Conservation (phyloP, 1,140 invertebrate genomes). For the Idris sp. region DNA sequence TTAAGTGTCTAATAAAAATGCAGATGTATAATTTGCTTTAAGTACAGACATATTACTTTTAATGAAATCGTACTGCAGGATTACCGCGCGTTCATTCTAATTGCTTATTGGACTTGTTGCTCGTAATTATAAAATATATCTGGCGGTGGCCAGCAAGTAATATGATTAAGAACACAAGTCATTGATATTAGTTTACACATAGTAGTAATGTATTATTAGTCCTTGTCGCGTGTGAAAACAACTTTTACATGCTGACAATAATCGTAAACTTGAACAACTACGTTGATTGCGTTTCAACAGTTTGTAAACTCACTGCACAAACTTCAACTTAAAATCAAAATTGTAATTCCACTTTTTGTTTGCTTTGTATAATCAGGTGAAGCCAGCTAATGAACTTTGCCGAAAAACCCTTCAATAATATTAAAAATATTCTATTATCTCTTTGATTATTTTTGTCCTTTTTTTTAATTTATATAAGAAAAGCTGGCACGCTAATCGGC, state of each 20-base stretch:
- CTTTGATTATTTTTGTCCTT: too few relatives aligned
- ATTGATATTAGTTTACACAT: conserved; percentile 28
- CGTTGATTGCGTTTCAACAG: conserved; percentile 37
- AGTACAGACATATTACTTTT: background rate
- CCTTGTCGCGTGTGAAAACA: conserved; percentile 12
- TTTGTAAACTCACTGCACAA: too few relatives aligned
- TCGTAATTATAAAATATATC: conserved; percentile 36
- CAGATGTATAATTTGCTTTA: conserved; percentile 4
- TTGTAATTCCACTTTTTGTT: conserved; percentile 5
- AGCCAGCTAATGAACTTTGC: too few relatives aligned
- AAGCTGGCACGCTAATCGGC: too few relatives aligned
- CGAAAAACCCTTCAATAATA: too few relatives aligned
- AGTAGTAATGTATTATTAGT: conserved; percentile 19
- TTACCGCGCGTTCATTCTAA: too few relatives aligned
- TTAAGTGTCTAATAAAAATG: background rate
- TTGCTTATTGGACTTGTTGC: conserved; percentile 21
- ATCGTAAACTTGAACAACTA: conserved; percentile 31
- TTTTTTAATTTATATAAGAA: too few relatives aligned
- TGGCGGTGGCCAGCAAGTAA: conserved; percentile 7
- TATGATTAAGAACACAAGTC: conserved; percentile 28
- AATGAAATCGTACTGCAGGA: too few relatives aligned
- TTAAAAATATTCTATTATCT: too few relatives aligned
- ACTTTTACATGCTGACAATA: conserved; percentile 40
- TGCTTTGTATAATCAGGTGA: too few relatives aligned
- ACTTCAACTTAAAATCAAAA: conserved; percentile 22